Base-by-base conservation (phyloP, 2,113 vertebrate genomes). In the Peromyscus leucopus region DNA sequence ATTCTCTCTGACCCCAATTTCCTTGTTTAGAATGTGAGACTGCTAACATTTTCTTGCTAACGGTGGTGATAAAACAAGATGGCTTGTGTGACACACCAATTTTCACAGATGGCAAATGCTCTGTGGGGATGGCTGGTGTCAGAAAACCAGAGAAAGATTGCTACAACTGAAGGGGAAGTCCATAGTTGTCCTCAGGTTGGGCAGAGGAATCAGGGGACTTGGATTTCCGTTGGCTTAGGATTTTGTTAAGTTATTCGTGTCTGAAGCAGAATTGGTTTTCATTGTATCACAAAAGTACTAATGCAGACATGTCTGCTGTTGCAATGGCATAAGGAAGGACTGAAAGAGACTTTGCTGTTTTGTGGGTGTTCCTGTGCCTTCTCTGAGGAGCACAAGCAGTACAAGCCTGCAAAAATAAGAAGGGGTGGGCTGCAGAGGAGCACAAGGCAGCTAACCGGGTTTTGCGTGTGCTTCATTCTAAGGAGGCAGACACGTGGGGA, bases 301-400 rank as follows among this genome's bases (percentile, higher is more conserved):
- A 88, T n/a, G 19, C 22, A 55, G 2, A 95, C 55, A 2, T 84
- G 33, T 42, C 55, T 80, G 79, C 76, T 72, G 76, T 57, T 48
- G 16, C 22, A 86, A 12, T 67, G 51, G 13, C 13, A 61, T 10
- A 5, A 22, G 26, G 13, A 72, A 91, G 90, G 78, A 51, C 4
- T 1, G n/a, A 79, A 39, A 28, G 9, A 74, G 36, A 0, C 6
- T 59, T 86, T 83, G 84, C 76, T 46, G 46, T 4, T 4, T 2
- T 46, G 69, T 12, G 16, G 4, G 36, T 28, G 21, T 46, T 16
- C 10, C 51, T 19, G 3, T 12, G 85, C 0, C 24, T 7, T 28
- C 17, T 4, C 36, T 13, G 26, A 11, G 24, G 12, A 85, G 15
- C 7, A 0, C 1, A 69, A 33, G 9, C 5, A 0, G 0, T 17